Percentiles rank a stretch among this genome's conserved stretches.
Conservation (phyloP, 1,140 invertebrate species). For the Lasioglossum albipes region DNA sequence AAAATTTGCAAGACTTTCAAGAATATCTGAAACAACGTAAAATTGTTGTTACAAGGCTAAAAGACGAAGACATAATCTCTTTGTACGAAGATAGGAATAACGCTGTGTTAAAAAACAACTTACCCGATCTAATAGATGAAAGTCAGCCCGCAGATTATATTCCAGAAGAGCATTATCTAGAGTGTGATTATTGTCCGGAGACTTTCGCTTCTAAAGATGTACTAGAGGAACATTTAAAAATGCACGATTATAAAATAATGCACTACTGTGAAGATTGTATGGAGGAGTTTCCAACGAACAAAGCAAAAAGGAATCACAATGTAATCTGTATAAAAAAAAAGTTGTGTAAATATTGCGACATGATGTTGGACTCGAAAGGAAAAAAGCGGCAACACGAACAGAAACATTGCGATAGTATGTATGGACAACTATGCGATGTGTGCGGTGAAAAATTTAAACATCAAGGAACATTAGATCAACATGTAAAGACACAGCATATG, state of each 20-base stretch:
- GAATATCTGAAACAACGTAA: constrained; percentile 76
- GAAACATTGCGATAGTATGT: constrained; percentile 76
- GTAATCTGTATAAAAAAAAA: constrained; percentile 73
- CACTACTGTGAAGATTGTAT: constrained; percentile 77
- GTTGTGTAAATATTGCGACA: constrained; percentile 73
- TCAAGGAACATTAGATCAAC: constrained; percentile 77
- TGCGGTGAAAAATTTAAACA: constrained; percentile 79
- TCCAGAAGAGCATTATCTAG: constrained; percentile 61
- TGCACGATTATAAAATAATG: constrained; percentile 74
- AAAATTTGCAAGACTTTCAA: constrained; percentile 69
- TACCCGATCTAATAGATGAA: constrained; percentile 63
- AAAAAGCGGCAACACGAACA: constrained; percentile 79
- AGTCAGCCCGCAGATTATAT: constrained; percentile 47
- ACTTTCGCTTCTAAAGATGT: constrained; percentile 69
- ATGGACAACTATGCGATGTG: constrained; percentile 76
- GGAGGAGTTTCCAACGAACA: constrained; percentile 74
- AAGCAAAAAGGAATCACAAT: constrained; percentile 73
- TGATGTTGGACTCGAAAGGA: constrained; percentile 73
- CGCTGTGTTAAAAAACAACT: constrained; percentile 51
- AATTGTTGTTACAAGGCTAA: constrained; percentile 73
- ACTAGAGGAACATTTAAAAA: constrained; percentile 73
- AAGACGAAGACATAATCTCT: constrained; percentile 73
- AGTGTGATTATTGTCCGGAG: constrained; percentile 76
- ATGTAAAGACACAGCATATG: constrained; percentile 77
- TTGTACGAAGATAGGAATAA: constrained; percentile 71